Evolutionary conservation across 2,113 vertebrate species (phyloP), one percentile per base, ranked within the genome.

Genomic region (Corythoichthys intestinalis): DNA sequence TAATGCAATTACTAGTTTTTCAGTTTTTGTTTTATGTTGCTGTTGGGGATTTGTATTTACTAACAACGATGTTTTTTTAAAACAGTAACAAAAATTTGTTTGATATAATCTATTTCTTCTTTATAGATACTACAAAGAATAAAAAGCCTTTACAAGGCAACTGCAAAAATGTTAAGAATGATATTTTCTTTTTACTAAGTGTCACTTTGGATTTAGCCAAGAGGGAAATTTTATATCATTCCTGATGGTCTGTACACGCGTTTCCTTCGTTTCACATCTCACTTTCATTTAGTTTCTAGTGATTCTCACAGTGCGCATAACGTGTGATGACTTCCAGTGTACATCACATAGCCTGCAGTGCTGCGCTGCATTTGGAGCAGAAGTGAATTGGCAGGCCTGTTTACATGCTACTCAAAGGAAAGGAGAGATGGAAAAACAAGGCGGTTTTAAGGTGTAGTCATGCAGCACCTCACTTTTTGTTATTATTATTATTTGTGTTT

Each of bases 321-420:
- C 48, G 41, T 66, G 50, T 62, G 60, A 41, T 46, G 53, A 74
- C 52, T 67, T 73, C 44, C 50, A 53, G 70, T 64, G 57, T 75
- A 77, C 65, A 75, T 47, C 61, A 65, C 71, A 65, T 65, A 85
- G 71, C 80, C 73, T 67, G 46, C 60, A 78, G 85, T 73, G 69
- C 72, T 70, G 49, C 37, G 50, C 38, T 76, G 80, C 70, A 86
- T 85, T 69, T 84, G 67, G 77, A 80, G 82, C 79, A 87, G 71
- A 86, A 82, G 70, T 72, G 2, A 83, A 82, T 69, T 73, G 68
- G 65, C 68, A 41, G 67, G 76, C 70, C 65, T 75, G 80, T 68
- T 79, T 75, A 54, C 52, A 61, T 57, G 66, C 74, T 73, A 68
- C 41, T 77, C 65, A 79, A 48, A 62, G n/a, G 41, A 34, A 71